Evolutionary conservation across 2,888 invertebrate genomes (phyloP).

Genomic region (Colostygia pectinataria): DNA sequence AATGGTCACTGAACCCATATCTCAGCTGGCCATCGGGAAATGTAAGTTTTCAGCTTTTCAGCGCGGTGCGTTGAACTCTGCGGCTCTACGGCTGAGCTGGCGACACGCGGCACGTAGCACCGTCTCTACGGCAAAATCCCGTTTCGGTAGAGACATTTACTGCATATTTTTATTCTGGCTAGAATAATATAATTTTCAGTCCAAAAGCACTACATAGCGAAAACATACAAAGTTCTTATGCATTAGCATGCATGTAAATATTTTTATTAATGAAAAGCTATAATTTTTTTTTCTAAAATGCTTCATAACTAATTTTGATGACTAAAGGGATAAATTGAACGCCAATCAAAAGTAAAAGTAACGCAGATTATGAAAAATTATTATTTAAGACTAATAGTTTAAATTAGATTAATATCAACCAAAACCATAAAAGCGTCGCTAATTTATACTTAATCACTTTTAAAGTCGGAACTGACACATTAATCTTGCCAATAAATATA

Average conservation of each 20-base stretch:
- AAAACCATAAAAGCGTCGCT: constrained; percentile 13
- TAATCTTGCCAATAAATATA: constrained; percentile 20
- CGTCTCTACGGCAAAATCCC: neutral
- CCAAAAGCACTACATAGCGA: no score
- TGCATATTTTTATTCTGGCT: no score
- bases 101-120: constrained; percentile 12
- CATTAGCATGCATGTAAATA: no score
- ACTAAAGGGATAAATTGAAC: neutral
- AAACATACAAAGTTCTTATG: no score
- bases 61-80: constrained; percentile 17
- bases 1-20: constrained; percentile 17
- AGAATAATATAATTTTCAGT: no score
- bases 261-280: no score
- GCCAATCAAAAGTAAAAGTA: constrained; percentile 11
- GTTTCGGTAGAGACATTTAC: neutral
- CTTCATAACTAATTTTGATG: neutral
- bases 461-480: constrained; percentile 32
- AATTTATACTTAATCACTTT: constrained; percentile 20
- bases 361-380: neutral
- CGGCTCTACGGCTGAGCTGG: constrained; percentile 22
- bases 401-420: constrained; percentile 19
- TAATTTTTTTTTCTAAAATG: no score
- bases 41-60: constrained; percentile 17
- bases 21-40: constrained; percentile 19
- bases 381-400: constrained; percentile 4